Evolutionary conservation across 2,888 invertebrate species (phyloP), one percentile per base, ranked within the genome.

Genomic region (Andrena flavipes): DNA sequence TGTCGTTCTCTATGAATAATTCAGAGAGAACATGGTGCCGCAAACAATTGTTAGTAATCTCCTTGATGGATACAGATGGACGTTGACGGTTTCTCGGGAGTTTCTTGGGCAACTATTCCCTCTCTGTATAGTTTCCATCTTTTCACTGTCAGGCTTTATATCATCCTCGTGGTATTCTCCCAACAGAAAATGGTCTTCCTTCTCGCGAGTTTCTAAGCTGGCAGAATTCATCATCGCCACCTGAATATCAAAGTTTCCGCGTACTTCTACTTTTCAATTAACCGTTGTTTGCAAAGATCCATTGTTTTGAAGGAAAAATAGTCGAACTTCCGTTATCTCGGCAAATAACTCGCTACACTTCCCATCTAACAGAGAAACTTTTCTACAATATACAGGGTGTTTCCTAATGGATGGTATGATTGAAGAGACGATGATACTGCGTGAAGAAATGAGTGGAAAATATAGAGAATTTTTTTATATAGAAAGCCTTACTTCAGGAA

Each of bases 221-320:
- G 51, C 30, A 62, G 71, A 62, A 80, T 80, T 80, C 49, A 77
- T 80, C 77, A 67, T 68, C 54, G 54, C 56, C 62, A 77, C 62
- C 56, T 26, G 59, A 54, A 64, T 33, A 33, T 35, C 51, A 20
- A 60, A 59, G 26, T 42, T 70, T 35, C 23, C 23, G 6, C 16
- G 13, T 35, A 20, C 48, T n/a, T 23, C 20, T 20, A 48, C 65
- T 59, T 59, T 59, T 29, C 59, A 59, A 59, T 59, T 59, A 59
- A 29, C 59, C 42, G 42, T 42, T 29, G 59, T 59, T 59, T 26
- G 59, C 16, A 16, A 59, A 13, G 26, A 13, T 0, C 6, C 26
- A 29, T 59, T 29, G 13, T 13, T 6, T 16, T 1, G 26, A 16
- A 42, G 42, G 6, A 59, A 59, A 26, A 29, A 59, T 29, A 59